A percentile compares a stretch with the other conserved stretches of the same genome.
Evolutionary conservation across 2,113 vertebrate genomes (phyloP).

Genomic region (Rallus limicola): DNA sequence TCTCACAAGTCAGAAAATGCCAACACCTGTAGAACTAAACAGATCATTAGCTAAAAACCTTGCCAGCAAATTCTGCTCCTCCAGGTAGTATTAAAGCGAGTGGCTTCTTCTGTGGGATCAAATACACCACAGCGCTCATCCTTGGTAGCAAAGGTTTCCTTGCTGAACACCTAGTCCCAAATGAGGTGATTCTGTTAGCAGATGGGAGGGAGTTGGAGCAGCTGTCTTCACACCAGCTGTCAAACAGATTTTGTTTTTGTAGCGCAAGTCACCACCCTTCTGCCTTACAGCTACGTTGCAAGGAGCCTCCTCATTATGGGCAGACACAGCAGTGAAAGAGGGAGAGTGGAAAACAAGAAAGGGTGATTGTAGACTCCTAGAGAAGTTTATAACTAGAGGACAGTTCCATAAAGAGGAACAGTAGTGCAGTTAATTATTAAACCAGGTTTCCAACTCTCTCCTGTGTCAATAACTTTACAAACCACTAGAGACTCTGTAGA

Average conservation of each 20-base stretch:
- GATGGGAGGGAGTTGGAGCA: background rate
- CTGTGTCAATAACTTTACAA: background rate
- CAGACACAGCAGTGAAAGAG: background rate
- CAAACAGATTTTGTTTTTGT: constrained; percentile 5
- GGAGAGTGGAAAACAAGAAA: background rate
- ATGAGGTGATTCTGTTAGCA: background rate
- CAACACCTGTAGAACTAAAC: background rate
- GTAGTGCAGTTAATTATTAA: background rate
- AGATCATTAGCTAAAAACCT: background rate
- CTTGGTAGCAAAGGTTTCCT: background rate
- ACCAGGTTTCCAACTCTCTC: background rate
- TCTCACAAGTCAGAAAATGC: background rate
- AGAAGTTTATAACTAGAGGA: background rate
- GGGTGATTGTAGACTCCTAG: background rate
- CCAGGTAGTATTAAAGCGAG: background rate
- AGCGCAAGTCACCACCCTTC: background rate
- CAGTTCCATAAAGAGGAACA: background rate
- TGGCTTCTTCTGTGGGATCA: background rate
- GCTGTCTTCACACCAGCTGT: constrained; percentile 2
- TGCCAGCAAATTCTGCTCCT: background rate
- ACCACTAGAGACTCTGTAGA: background rate
- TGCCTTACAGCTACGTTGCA: background rate
- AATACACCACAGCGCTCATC: background rate
- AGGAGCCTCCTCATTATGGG: background rate
- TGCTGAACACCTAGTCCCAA: background rate